phyloP scores from a whole-genome alignment of 2,797 vertebrate genomes.

The Alfaro cultratus region DNA sequence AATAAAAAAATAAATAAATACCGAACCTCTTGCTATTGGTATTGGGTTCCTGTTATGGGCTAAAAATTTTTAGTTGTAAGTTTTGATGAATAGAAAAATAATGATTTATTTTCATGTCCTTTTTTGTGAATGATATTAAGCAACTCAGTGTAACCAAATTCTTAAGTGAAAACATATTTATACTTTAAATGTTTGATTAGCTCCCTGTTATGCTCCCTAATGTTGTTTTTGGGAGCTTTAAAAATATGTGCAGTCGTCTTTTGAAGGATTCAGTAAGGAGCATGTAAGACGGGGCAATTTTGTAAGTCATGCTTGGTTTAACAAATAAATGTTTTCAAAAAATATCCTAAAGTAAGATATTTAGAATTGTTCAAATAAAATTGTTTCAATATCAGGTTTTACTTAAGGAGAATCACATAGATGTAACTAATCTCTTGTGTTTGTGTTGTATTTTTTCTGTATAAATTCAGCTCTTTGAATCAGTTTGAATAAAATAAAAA shows the following conservation, averaged over 20 bases:
- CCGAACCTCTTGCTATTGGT: background rate
- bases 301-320: background rate
- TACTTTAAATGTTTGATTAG: background rate
- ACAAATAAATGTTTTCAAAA: background rate
- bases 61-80: background rate
- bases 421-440: slow-evolving; percentile 57
- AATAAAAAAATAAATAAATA: background rate
- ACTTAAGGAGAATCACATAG: slow-evolving; percentile 12
- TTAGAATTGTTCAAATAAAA: background rate
- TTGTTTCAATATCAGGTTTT: background rate
- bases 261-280: background rate
- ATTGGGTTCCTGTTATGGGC: background rate
- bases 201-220: background rate
- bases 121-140: background rate
- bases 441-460: slow-evolving; percentile 50
- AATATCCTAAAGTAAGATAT: slow-evolving; percentile 9
- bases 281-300: background rate
- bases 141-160: background rate
- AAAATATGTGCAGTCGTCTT: background rate
- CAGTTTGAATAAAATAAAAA: slow-evolving; percentile 30
- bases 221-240: background rate
- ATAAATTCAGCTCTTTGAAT: slow-evolving; percentile 35
- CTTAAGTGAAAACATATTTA: background rate
- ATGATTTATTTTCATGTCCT: background rate
- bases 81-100: background rate